These are phyloP conservation scores for Sapajus apella DNA, from an alignment of 2,113 vertebrate genomes.

Conservation along the genomic window DNA sequence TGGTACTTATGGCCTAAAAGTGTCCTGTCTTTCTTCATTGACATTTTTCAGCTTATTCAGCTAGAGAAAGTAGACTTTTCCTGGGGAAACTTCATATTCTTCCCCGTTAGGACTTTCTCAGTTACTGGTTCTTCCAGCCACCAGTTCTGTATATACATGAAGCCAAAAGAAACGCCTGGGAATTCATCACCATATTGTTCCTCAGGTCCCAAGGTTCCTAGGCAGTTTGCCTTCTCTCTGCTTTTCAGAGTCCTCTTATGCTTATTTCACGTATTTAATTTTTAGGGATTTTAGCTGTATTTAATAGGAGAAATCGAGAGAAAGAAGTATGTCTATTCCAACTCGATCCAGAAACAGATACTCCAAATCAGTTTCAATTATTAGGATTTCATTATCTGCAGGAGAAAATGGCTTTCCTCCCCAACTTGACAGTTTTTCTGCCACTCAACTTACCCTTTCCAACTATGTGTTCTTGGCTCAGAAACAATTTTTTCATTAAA, in stretches of 20 bases:
- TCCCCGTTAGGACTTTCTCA: background rate
- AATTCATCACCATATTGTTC: background rate
- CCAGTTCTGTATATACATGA: background rate
- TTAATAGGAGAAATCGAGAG: background rate
- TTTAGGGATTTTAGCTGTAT: background rate
- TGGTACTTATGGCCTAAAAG: background rate
- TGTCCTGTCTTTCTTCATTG: background rate
- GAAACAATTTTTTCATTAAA: conserved; percentile 29
- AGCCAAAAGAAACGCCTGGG: background rate
- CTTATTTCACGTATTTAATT: background rate
- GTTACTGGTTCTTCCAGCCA: background rate
- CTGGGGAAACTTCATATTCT: background rate
- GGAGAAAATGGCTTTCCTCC: background rate
- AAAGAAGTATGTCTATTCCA: background rate
- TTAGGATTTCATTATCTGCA: background rate
- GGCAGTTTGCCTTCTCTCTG: background rate
- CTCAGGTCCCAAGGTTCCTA: background rate
- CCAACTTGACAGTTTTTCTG: background rate
- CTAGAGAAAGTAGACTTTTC: background rate
- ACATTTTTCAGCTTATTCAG: background rate
- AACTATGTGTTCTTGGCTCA: background rate
- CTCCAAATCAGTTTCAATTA: background rate
- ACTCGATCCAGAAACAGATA: background rate
- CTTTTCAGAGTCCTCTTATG: background rate
- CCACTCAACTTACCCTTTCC: background rate